A percentile compares a stretch with the other conserved stretches of the same genome.
phyloP scores from a whole-genome alignment of 1,140 invertebrate species.

The Formica selysi region DNA sequence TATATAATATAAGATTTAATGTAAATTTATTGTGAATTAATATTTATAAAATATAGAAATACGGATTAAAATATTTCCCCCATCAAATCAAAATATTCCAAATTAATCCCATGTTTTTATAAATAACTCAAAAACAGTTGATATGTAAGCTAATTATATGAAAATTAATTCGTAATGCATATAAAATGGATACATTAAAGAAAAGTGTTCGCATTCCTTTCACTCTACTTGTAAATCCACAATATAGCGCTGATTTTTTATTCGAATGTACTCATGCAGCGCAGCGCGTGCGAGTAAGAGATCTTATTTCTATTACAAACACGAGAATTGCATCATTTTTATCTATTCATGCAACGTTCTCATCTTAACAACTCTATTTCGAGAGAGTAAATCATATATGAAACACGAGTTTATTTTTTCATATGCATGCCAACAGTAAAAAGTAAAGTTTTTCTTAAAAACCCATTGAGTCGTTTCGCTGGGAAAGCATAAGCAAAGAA shows the following conservation, averaged over 20 bases:
- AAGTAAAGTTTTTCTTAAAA: slow-evolving; percentile 28
- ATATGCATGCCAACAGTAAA: slow-evolving; percentile 19
- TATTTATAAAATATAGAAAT: not conserved
- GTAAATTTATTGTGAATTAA: not conserved
- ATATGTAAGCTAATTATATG: not conserved
- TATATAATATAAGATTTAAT: not conserved
- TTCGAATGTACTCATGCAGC: slow-evolving; percentile 56
- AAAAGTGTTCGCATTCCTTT: slow-evolving; percentile 25
- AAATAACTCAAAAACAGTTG: not conserved
- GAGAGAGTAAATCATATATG: not conserved
- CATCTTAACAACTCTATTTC: not conserved
- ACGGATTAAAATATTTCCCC: not conserved
- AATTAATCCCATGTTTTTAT: not conserved
- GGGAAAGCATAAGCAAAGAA: slow-evolving; percentile 5
- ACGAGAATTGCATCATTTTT: slow-evolving; percentile 12
- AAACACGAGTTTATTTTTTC: slow-evolving; percentile 23
- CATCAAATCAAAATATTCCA: not conserved
- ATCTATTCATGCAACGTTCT: slow-evolving; percentile 37
- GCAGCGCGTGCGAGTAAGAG: slow-evolving; percentile 55
- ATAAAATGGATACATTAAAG: slow-evolving; percentile 2
- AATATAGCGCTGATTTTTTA: not conserved
- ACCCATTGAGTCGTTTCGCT: not conserved
- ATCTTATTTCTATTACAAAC: slow-evolving; percentile 16
- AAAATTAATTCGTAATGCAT: slow-evolving; percentile 16
- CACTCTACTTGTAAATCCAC: not conserved